phyloP scores from a whole-genome alignment of 2,888 invertebrate species.

The Cataglyphis rosenhaueri region DNA sequence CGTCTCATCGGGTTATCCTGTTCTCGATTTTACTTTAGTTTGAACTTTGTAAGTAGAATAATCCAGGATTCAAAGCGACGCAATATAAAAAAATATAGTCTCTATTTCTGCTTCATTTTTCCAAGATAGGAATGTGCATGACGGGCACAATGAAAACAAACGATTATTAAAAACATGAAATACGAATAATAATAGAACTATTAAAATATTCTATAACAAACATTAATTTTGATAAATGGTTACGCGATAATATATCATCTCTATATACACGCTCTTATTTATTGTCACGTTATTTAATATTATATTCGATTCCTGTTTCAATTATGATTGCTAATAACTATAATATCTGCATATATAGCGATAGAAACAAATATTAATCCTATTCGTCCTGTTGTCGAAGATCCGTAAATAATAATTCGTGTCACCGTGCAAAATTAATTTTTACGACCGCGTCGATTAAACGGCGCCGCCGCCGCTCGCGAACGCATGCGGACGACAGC shows the following conservation, averaged over 20 bases:
- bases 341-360: constrained; percentile 8
- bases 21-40: constrained; percentile 25
- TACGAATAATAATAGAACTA: neutral
- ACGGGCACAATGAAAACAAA: neutral
- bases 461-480: constrained; percentile 28
- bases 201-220: neutral
- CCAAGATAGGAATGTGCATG: neutral
- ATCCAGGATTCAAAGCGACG: constrained; percentile 6
- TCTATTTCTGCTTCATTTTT: neutral
- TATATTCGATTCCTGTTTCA: neutral
- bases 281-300: neutral
- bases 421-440: constrained; percentile 47
- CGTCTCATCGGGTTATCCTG: constrained; percentile 24
- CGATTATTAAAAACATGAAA: neutral
- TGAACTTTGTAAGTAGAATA: constrained; percentile 33
- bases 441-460: constrained; percentile 53
- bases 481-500: neutral
- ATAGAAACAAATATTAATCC: constrained; percentile 48
- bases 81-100: neutral
- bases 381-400: neutral
- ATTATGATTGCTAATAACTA: constrained; percentile 29
- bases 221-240: constrained; percentile 13
- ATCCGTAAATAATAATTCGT: constrained; percentile 45
- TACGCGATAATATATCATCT: constrained; percentile 2
- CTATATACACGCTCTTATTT: neutral